phyloP scores from a whole-genome alignment of 2,888 invertebrate genomes.

The Vesta saturnalis region DNA sequence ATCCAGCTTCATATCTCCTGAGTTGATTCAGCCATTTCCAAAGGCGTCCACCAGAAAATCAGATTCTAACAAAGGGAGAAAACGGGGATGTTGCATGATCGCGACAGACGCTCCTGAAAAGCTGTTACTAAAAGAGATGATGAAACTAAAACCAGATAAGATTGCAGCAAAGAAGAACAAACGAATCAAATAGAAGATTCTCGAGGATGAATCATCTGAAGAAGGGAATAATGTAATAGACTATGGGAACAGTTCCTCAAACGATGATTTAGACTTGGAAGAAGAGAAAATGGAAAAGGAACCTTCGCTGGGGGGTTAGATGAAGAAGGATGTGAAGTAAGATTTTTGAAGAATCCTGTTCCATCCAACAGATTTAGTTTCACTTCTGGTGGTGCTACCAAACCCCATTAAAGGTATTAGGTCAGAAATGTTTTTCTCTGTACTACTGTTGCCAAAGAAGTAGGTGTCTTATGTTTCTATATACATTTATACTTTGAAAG shows the following conservation, averaged over 20 bases:
- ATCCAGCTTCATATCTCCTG: no score
- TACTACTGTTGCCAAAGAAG: no score
- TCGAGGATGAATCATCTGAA: no score
- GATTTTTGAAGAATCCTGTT: no score
- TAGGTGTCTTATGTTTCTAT: no score
- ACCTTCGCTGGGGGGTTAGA: no score
- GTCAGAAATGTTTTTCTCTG: no score
- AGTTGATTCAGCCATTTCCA: no score
- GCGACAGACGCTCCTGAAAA: neutral
- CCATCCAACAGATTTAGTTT: neutral
- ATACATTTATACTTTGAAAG: no score
- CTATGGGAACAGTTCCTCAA: neutral
- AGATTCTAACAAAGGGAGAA: neutral
- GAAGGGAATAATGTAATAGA: no score
- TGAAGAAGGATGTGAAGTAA: neutral
- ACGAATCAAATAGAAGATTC: neutral
- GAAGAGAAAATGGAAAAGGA: neutral
- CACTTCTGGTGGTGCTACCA: neutral
- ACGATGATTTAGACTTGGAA: neutral
- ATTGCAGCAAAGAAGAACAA: no score
- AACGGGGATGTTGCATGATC: neutral
- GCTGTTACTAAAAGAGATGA: neutral
- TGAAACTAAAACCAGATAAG: neutral
- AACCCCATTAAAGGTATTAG: neutral
- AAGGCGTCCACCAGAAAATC: neutral